These are phyloP conservation scores for Hyperopisus bebe DNA, from an alignment of 2,113 vertebrate genomes.

Conservation along the genomic window DNA sequence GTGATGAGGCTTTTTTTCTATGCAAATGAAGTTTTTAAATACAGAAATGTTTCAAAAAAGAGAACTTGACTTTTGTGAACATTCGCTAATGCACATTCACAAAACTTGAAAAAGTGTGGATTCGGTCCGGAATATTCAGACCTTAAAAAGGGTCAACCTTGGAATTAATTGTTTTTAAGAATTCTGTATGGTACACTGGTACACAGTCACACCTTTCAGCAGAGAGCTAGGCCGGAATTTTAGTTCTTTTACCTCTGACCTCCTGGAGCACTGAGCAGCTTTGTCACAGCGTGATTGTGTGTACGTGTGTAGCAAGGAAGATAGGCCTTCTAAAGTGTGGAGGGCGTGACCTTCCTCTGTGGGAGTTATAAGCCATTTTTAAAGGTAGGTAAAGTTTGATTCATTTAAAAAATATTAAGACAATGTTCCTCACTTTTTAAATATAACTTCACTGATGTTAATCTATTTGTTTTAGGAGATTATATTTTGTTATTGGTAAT, in stretches of 20 bases:
- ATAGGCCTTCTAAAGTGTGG: neutral
- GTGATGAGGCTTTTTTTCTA: neutral
- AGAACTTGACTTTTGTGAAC: neutral
- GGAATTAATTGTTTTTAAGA: neutral
- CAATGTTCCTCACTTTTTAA: neutral
- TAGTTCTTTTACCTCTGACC: neutral
- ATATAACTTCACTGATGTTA: neutral
- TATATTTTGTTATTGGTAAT: neutral
- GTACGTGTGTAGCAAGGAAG: neutral
- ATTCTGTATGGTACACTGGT: neutral
- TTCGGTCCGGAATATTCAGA: neutral
- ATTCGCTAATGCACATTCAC: neutral
- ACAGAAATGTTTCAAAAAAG: neutral
- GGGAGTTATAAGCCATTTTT: neutral
- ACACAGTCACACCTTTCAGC: neutral
- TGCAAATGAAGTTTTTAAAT: neutral
- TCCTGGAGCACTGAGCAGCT: neutral
- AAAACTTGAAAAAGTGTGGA: neutral
- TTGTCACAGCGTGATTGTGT: neutral
- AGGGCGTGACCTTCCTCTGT: neutral
- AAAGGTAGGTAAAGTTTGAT: neutral
- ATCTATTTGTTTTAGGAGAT: neutral
- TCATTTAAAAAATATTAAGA: neutral
- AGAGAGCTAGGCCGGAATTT: constrained; percentile 14
- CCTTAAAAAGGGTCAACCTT: neutral